phyloP scores from a whole-genome alignment of 2,113 vertebrate genomes.

The Cyanistes caeruleus region DNA sequence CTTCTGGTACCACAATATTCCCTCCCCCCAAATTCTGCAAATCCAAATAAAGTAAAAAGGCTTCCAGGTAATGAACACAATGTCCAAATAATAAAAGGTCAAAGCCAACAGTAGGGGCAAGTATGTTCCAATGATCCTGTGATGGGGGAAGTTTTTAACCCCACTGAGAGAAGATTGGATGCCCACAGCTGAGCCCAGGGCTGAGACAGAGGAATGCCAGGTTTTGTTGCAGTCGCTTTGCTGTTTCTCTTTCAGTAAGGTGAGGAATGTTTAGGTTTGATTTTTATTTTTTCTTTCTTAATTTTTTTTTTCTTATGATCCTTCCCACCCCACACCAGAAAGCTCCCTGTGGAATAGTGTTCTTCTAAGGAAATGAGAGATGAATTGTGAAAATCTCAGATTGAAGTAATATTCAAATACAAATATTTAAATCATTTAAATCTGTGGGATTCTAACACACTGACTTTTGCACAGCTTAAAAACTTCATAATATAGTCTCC shows the following conservation, averaged over 20 bases:
- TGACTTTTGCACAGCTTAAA: neutral
- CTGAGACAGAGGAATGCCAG: neutral
- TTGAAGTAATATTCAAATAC: neutral
- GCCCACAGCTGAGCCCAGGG: neutral
- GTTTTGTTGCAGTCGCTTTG: neutral
- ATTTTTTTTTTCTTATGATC: neutral
- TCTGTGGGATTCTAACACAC: neutral
- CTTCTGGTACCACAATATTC: neutral
- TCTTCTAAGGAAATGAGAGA: neutral
- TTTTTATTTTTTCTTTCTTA: neutral
- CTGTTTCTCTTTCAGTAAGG: neutral
- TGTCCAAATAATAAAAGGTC: neutral
- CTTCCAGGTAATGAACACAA: neutral
- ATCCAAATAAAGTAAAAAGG: neutral
- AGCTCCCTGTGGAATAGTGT: neutral
- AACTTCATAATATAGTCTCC: neutral
- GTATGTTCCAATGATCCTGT: neutral
- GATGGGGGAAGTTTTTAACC: neutral
- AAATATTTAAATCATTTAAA: neutral
- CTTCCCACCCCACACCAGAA: neutral
- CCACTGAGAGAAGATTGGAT: neutral
- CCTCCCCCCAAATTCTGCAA: neutral
- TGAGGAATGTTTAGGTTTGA: neutral
- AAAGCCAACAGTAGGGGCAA: rapidly evolving
- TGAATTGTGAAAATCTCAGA: neutral